Evolutionary conservation across 2,797 vertebrate genomes (phyloP), one percentile per base, ranked within the genome.

Genomic region (Argya squamiceps): DNA sequence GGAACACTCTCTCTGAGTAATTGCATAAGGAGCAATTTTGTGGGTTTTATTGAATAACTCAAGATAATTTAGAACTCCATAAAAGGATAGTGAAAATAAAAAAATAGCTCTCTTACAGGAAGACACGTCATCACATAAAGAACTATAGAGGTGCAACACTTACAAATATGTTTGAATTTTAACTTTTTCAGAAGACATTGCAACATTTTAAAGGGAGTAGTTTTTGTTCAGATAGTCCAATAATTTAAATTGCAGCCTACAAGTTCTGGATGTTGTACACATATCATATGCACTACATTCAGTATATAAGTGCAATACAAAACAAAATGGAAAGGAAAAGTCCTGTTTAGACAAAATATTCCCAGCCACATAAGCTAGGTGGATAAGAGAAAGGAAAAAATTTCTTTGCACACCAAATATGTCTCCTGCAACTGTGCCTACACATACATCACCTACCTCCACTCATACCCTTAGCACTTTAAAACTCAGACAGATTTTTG

Each of bases 31-130:
- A 82, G 79, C 89, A 92, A 36, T 96, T 94, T 80, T 73, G 71
- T 88, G 90, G 82, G 36, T 92, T 96, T 96, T 95, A 92, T n/a
- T 80, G 95, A 97, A 88, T 47, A 95, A 65, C 80, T 91, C 46
- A 41, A 80, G 95, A 84, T 92, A 97, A 93, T 91, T 94, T 91
- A 87, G 96, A 85, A n/a, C 46, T 55, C 67, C 70, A 80, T 92
- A 82, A 95, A 75, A 59, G 32, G 58, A 71, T 9, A 53, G 67
- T 29, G 39, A 88, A 77, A 87, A 76, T 67, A 67, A 87, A 85
- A 85, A 94, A 91, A 73, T 34, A 83, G 74, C 68, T 88, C 39
- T 79, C 44, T 96, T 97, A 77, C 83, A 81, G 91, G 90, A 97
- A 97, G 67, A 55, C 32, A 62, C 2, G 0, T 44, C n/a, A 63